A percentile compares a stretch with the other conserved stretches of the same genome.
Conservation (phyloP, 2,888 invertebrate species). For the Marasmarcha lunaedactyla region DNA sequence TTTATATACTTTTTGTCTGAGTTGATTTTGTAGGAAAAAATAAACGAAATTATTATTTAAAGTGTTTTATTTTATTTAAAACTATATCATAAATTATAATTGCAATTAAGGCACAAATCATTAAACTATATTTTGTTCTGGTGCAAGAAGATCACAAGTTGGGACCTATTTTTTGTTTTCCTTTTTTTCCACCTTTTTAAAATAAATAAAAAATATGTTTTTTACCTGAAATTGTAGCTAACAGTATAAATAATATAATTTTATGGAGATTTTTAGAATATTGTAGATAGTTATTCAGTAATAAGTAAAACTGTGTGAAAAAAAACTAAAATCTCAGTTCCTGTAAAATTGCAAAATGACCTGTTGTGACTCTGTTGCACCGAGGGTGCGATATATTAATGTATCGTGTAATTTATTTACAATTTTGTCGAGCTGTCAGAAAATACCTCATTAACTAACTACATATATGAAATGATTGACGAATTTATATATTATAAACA, state of each 20-base stretch:
- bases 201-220: slow-evolving; percentile 3
- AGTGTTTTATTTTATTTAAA: background rate
- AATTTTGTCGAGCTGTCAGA: no score
- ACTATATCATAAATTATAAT: background rate
- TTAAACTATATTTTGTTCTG: slow-evolving; percentile 10
- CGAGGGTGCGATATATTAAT: slow-evolving; percentile 13
- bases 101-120: background rate
- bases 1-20: slow-evolving; percentile 5
- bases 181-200: background rate
- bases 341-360: slow-evolving; percentile 12
- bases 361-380: slow-evolving; percentile 12
- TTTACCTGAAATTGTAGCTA: slow-evolving; percentile 7
- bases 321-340: slow-evolving; percentile 13
- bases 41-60: slow-evolving; percentile 4
- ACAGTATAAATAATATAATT: slow-evolving; percentile 8
- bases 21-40: no score
- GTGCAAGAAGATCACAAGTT: slow-evolving; percentile 7
- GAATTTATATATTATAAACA: no score
- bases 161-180: slow-evolving; percentile 1
- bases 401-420: no score
- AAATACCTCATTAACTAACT: no score
- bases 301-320: slow-evolving; percentile 4
- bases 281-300: slow-evolving; percentile 8
- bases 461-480: no score
- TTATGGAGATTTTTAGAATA: slow-evolving; percentile 6